Percentiles rank a stretch among this genome's conserved stretches.
Evolutionary conservation across 2,797 vertebrate genomes (phyloP).

Genomic region (Syngnathus rostellatus): DNA sequence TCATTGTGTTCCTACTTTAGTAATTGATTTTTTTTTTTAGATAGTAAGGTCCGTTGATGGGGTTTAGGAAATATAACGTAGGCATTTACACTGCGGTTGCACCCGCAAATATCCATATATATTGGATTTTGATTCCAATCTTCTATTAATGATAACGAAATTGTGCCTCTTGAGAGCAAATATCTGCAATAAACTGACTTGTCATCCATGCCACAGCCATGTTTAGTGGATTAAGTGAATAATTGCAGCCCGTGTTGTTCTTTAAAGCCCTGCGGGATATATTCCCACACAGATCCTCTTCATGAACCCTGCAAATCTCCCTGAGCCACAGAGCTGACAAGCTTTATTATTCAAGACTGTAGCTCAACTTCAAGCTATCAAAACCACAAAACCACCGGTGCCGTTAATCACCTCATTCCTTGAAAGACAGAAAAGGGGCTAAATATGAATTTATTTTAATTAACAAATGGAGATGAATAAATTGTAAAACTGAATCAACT

Average conservation of each 20-base stretch:
- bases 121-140: not conserved
- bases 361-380: conserved; percentile 53
- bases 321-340: conserved; percentile 54
- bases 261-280: conserved; percentile 41
- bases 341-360: conserved; percentile 56
- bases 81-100: not conserved
- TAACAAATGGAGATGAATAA: not conserved
- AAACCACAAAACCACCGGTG: conserved; percentile 44
- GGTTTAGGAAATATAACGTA: not conserved
- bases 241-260: conserved; percentile 34
- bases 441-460: not conserved
- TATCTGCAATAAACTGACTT: not conserved
- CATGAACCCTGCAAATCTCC: conserved; percentile 40
- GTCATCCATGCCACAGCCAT: not conserved
- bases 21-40: too few relatives aligned
- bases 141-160: not conserved
- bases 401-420: conserved; percentile 55
- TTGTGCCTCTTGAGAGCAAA: not conserved
- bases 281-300: conserved; percentile 45
- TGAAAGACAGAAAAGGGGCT: conserved; percentile 16
- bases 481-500: not conserved
- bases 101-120: not conserved
- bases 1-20: too few relatives aligned
- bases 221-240: conserved; percentile 14
- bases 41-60: not conserved